phyloP scores from a whole-genome alignment of 2,888 invertebrate species.

The Andricus quercusramuli region DNA sequence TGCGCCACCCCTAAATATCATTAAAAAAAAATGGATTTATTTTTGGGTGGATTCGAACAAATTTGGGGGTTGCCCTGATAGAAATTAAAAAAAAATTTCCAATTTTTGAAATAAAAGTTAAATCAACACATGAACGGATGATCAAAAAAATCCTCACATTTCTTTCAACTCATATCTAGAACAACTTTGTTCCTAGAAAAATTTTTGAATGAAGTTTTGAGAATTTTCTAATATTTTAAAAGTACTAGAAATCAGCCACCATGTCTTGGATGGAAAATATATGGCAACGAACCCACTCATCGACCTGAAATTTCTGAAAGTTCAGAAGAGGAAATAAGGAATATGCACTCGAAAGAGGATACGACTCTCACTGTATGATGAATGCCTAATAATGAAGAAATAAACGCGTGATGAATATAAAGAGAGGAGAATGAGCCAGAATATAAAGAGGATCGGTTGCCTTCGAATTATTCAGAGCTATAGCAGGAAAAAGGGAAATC shows the following conservation, averaged over 20 bases:
- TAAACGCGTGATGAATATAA: conserved; percentile 34
- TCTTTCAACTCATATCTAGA: too few relatives aligned
- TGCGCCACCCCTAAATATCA: too few relatives aligned
- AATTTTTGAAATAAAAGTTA: too few relatives aligned
- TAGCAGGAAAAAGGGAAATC: not conserved
- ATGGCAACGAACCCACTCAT: conserved; percentile 44
- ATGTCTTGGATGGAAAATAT: conserved; percentile 20
- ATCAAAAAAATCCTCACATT: too few relatives aligned
- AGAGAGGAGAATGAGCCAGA: conserved; percentile 5
- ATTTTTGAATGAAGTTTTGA: not conserved
- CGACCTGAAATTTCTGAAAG: conserved; percentile 43
- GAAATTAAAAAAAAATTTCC: too few relatives aligned
- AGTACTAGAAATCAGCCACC: not conserved
- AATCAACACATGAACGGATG: too few relatives aligned
- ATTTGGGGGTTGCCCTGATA: too few relatives aligned
- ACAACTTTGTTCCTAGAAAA: not conserved
- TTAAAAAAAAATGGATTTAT: too few relatives aligned
- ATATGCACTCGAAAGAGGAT: conserved; percentile 23
- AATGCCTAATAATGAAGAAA: conserved; percentile 30
- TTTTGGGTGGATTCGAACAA: too few relatives aligned
- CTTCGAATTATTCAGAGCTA: conserved; percentile 17
- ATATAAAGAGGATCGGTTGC: conserved; percentile 19
- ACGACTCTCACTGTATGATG: conserved; percentile 22
- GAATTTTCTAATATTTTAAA: not conserved
- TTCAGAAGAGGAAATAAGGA: conserved; percentile 8